These are phyloP conservation scores for Polyommatus iphigenia DNA, from an alignment of 2,888 invertebrate species.

Conservation along the genomic window DNA sequence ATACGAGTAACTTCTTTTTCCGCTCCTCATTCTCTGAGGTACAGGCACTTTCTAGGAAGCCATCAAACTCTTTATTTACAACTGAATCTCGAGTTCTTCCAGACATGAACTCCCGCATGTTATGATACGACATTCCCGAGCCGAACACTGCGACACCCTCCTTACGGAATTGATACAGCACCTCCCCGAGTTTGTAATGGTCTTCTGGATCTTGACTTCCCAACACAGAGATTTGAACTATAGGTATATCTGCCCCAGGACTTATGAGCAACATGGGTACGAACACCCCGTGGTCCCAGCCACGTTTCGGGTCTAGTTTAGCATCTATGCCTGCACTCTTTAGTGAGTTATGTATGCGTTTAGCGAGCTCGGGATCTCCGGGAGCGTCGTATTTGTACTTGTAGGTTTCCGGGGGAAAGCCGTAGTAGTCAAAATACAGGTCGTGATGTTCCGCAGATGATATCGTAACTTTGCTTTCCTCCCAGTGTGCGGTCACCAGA, in stretches of 20 bases:
- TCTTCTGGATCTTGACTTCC: conserved; percentile 60
- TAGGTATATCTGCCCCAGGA: conserved; percentile 67
- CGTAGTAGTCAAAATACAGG: conserved; percentile 72
- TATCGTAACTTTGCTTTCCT: conserved; percentile 65
- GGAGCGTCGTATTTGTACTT: conserved; percentile 69
- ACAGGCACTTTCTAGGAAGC: conserved; percentile 62
- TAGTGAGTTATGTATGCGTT: conserved; percentile 56
- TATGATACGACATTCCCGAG: conserved; percentile 74
- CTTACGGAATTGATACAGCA: conserved; percentile 60
- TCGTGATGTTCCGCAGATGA: conserved; percentile 68
- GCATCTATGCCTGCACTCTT: conserved; percentile 62
- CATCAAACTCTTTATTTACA: conserved; percentile 67
- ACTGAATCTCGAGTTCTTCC: conserved; percentile 49
- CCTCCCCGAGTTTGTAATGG: conserved; percentile 66
- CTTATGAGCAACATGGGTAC: conserved; percentile 75
- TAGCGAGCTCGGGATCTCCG: conserved; percentile 63
- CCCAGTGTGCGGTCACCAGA: conserved; percentile 73
- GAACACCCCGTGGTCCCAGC: conserved; percentile 77
- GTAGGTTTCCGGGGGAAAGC: conserved; percentile 71
- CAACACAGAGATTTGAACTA: conserved; percentile 67
- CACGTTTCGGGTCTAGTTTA: conserved; percentile 63
- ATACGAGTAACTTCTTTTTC: conserved; percentile 55
- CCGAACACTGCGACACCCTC: conserved; percentile 69
- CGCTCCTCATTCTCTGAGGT: conserved; percentile 55
- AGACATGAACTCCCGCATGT: conserved; percentile 66